A percentile compares a stretch with the other conserved stretches of the same genome.
Evolutionary conservation across 2,797 vertebrate genomes (phyloP).

Genomic region (Oophaga sylvatica): DNA sequence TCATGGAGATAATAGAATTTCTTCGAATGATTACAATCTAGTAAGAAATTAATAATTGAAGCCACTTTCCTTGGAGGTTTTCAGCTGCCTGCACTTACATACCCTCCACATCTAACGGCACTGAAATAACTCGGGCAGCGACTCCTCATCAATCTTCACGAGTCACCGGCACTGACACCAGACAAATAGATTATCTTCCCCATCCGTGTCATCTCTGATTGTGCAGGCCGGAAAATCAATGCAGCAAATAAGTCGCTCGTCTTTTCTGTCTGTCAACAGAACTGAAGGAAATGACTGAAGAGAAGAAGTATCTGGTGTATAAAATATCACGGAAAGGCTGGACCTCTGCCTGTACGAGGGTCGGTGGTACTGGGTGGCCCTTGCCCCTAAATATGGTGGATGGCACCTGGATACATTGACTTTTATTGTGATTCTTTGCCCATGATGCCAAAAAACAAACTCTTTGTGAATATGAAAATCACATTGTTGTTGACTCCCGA

Average conservation of each 20-base stretch:
- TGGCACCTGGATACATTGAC: no score
- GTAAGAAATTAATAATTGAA: not conserved
- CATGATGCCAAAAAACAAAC: no score
- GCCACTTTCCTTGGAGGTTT: not conserved
- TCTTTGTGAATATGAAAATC: no score
- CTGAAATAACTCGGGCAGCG: conserved; percentile 58
- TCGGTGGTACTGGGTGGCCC: no score
- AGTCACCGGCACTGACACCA: conserved; percentile 62
- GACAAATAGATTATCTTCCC: conserved; percentile 63
- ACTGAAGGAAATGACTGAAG: not conserved
- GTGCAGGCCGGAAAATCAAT: conserved; percentile 61
- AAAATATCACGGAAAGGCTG: not conserved
- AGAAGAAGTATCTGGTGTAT: no score
- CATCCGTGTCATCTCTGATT: conserved; percentile 61
- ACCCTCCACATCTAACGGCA: conserved; percentile 62
- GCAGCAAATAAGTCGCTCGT: conserved; percentile 25
- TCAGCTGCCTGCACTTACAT: conserved; percentile 17
- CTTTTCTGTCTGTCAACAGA: conserved; percentile 11
- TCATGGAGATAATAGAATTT: not conserved
- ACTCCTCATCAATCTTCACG: conserved; percentile 63
- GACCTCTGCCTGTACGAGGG: not conserved
- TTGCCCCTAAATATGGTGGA: no score
- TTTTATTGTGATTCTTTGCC: no score
- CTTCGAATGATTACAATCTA: not conserved
- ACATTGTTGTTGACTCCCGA: no score